A percentile compares a stretch with the other conserved stretches of the same genome.
Evolutionary conservation across 2,888 invertebrate genomes (phyloP).

Genomic region (Amphipyra tragopoginis): DNA sequence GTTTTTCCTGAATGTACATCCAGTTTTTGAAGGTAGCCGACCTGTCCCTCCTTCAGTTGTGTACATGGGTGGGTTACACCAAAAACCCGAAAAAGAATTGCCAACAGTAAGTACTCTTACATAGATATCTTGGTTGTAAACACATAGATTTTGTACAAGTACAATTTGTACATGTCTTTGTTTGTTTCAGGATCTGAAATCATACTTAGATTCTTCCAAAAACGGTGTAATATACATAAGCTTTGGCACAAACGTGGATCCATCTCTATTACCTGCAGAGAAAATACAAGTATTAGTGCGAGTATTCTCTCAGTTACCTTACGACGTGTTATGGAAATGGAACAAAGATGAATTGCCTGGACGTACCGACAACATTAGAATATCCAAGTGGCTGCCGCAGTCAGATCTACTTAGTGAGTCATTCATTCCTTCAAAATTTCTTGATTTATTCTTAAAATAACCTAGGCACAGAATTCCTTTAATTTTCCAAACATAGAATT

Average conservation of each 20-base stretch:
- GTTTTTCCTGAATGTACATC: background rate
- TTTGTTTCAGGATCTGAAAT: constrained; percentile 63
- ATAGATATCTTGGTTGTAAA: background rate
- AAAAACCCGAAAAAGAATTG: background rate
- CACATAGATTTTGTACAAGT: background rate
- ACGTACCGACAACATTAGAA: constrained; percentile 73
- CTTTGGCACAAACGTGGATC: constrained; percentile 78
- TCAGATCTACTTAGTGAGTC: constrained; percentile 33
- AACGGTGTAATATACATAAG: constrained; percentile 82
- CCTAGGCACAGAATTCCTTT: no score
- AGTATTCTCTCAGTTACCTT: constrained; percentile 75
- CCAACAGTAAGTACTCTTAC: background rate
- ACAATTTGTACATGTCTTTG: no score
- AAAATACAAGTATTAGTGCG: constrained; percentile 66
- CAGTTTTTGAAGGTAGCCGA: background rate
- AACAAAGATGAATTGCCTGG: constrained; percentile 37
- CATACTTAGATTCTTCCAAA: constrained; percentile 74
- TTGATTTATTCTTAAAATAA: background rate
- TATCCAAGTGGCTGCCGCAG: constrained; percentile 69
- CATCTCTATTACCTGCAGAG: constrained; percentile 67
- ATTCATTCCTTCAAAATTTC: background rate
- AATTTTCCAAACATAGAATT: no score
- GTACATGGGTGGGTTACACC: background rate
- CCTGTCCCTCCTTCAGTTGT: background rate
- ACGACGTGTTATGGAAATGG: constrained; percentile 78